These are phyloP conservation scores for Oeneis ivallda DNA, from an alignment of 2,888 invertebrate genomes.

Conservation along the genomic window DNA sequence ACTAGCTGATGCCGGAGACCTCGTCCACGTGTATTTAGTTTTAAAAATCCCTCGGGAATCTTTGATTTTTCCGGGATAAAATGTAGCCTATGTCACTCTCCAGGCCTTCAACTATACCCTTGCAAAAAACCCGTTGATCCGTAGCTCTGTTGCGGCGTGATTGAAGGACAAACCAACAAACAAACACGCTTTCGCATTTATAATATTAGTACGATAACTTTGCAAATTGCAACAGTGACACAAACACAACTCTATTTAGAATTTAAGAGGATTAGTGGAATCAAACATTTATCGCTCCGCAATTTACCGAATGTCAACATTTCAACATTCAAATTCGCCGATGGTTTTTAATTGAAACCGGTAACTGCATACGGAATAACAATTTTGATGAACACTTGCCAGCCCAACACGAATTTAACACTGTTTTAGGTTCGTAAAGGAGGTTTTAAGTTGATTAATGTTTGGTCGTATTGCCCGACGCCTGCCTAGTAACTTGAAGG, in stretches of 20 bases:
- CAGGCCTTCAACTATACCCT: too few species aligned
- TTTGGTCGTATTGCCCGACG: constrained; percentile 39
- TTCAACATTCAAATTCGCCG: constrained; percentile 37
- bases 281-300: constrained; percentile 28
- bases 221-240: neutral
- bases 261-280: neutral
- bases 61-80: too few species aligned
- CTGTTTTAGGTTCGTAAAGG: constrained; percentile 46
- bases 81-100: too few species aligned
- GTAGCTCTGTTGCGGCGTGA: too few species aligned
- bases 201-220: too few species aligned
- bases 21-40: too few species aligned
- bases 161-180: too few species aligned
- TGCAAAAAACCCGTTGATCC: too few species aligned
- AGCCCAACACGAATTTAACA: constrained; percentile 45
- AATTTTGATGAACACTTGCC: constrained; percentile 49
- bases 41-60: too few species aligned
- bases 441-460: constrained; percentile 56
- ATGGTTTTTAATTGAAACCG: constrained; percentile 42
- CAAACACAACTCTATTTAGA: neutral
- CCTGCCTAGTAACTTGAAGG: too few species aligned
- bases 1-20: too few species aligned
- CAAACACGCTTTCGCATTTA: too few species aligned
- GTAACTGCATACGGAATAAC: constrained; percentile 46
- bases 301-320: constrained; percentile 37